Conservation (phyloP, 2,888 invertebrate genomes). For the Conus canariensis region DNA sequence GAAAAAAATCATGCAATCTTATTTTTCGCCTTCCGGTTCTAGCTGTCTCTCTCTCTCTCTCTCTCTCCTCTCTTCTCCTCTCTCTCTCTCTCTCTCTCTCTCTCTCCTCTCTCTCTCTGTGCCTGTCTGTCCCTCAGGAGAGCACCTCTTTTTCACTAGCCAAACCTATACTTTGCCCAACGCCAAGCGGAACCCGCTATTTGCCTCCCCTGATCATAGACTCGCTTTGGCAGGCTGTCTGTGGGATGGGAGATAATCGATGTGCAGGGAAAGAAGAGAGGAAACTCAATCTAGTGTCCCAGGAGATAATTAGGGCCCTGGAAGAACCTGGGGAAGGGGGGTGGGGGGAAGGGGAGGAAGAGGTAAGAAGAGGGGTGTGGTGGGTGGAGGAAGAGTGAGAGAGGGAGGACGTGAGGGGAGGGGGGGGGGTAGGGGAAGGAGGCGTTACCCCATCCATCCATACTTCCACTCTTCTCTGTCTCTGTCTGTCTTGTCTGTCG, state of each 20-base stretch:
- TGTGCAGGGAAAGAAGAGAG: conserved; percentile 17
- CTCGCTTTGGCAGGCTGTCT: conserved; percentile 27
- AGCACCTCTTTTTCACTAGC: neutral
- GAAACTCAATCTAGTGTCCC: conserved; percentile 27
- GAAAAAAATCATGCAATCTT: neutral
- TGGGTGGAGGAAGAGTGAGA: neutral
- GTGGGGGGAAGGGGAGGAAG: neutral
- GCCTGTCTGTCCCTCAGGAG: neutral
- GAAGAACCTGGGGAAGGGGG: neutral
- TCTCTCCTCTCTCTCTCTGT: conserved; percentile 5
- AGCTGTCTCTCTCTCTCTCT: neutral
- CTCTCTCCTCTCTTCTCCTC: neutral
- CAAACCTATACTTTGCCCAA: conserved; percentile 20
- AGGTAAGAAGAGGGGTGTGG: neutral
- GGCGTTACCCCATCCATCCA: too few relatives aligned
- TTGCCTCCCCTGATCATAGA: conserved; percentile 26
- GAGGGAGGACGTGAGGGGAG: neutral
- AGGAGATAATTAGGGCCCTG: neutral
- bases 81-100: neutral
- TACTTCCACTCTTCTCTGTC: too few relatives aligned
- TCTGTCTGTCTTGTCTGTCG: too few relatives aligned
- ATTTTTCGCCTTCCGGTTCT: neutral
- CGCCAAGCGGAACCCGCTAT: conserved; percentile 13
- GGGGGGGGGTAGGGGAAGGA: neutral
- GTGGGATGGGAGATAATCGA: conserved; percentile 30